These are phyloP conservation scores for Aleiodes sp. DNA, from an alignment of 1,140 invertebrate species.

Conservation along the genomic window DNA sequence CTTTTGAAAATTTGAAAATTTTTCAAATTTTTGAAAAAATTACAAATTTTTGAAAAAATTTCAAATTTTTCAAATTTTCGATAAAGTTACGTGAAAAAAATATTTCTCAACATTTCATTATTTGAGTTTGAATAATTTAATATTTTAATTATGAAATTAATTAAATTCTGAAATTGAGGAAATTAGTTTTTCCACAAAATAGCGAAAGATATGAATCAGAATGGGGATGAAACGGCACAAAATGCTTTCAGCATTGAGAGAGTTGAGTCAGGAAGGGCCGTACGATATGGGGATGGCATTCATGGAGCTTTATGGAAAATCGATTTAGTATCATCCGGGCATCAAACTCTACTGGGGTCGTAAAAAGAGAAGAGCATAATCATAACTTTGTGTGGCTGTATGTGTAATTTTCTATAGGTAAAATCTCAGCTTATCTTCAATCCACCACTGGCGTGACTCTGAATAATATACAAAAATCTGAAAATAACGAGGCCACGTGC, in stretches of 20 bases:
- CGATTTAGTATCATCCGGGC: constrained; percentile 47
- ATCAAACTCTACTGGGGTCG: constrained; percentile 37
- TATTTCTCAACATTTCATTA: no score
- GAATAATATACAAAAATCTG: no score
- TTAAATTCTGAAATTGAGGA: no score
- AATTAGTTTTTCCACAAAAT: constrained; percentile 25
- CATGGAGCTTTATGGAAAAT: constrained; percentile 49
- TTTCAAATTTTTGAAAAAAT: no score
- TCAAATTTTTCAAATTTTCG: no score
- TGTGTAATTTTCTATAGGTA: neutral
- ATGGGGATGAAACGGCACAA: constrained; percentile 29
- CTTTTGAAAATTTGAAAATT: no score
- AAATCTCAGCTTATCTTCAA: neutral
- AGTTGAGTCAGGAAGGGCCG: constrained; percentile 29
- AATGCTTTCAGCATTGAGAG: constrained; percentile 7
- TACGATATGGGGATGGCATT: constrained; percentile 30
- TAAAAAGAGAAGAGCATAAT: neutral
- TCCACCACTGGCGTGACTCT: no score
- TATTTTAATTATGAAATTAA: no score
- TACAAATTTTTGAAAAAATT: no score
- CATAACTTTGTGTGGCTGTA: neutral
- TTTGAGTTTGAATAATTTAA: no score
- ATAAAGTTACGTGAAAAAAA: no score
- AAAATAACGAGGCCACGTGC: neutral
- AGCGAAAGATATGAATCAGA: constrained; percentile 30